These are phyloP conservation scores for Lasiommata megera DNA, from an alignment of 2,888 invertebrate genomes.

Conservation along the genomic window DNA sequence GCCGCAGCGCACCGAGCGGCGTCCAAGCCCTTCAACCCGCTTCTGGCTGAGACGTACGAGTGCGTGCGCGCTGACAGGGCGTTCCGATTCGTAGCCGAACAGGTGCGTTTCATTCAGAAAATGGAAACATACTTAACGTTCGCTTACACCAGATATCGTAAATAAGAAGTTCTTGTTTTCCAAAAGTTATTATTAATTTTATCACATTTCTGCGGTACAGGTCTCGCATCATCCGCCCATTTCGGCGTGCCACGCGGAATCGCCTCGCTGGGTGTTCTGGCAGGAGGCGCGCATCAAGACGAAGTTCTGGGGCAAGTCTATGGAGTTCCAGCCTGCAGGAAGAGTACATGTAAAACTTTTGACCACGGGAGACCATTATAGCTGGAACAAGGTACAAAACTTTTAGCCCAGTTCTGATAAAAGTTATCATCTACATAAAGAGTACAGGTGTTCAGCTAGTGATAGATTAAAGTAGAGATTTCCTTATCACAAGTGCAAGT, in stretches of 20 bases:
- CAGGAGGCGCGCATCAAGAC: conserved; percentile 92
- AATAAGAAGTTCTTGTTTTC: too few species aligned
- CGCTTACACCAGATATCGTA: too few species aligned
- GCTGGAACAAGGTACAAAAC: conserved; percentile 89
- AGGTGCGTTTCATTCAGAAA: conserved; percentile 72
- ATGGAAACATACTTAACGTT: too few species aligned
- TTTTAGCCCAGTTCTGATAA: too few species aligned
- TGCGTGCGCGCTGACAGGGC: conserved; percentile 89
- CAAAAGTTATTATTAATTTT: too few species aligned
- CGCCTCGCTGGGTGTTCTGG: conserved; percentile 88
- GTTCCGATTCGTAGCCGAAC: conserved; percentile 89
- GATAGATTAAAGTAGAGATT: too few species aligned
- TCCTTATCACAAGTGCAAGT: too few species aligned
- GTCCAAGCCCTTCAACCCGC: conserved; percentile 92
- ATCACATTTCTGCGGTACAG: too few species aligned
- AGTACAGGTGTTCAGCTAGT: too few species aligned
- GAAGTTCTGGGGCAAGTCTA: conserved; percentile 95
- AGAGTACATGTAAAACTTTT: conserved; percentile 83
- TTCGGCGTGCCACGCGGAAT: conserved; percentile 90
- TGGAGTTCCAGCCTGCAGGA: conserved; percentile 92
- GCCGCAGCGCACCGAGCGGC: conserved; percentile 88
- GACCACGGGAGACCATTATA: conserved; percentile 85
- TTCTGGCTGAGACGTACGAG: conserved; percentile 92
- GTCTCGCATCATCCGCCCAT: conserved; percentile 93
- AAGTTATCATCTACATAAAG: too few species aligned